Evolutionary conservation across 2,888 invertebrate genomes (phyloP).

Genomic region (Drosophila subsilvestris): DNA sequence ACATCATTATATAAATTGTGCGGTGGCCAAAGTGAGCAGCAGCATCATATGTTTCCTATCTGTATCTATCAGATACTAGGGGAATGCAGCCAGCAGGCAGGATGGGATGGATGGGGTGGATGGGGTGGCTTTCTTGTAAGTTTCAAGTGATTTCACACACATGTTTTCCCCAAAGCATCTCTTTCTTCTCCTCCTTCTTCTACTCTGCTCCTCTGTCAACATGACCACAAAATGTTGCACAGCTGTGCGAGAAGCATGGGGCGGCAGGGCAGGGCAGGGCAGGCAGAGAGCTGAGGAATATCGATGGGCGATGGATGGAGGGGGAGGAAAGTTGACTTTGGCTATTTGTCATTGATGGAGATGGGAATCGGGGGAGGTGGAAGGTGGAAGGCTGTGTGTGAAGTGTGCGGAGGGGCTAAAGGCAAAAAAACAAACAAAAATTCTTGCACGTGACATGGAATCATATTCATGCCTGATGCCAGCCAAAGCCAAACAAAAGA

Average conservation of each 20-base stretch:
- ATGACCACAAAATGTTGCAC: conserved; percentile 76
- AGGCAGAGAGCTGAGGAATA: conserved; percentile 17
- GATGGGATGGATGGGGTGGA: not conserved
- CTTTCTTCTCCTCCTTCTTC: not conserved
- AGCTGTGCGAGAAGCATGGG: conserved; percentile 57
- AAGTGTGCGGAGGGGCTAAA: not conserved
- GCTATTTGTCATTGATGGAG: conserved; percentile 67
- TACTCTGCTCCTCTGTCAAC: conserved; percentile 42
- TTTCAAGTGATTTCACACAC: conserved; percentile 77
- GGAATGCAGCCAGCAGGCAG: conserved; percentile 19
- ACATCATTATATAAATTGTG: conserved; percentile 80
- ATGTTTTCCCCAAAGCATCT: conserved; percentile 59
- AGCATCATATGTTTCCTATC: conserved; percentile 77
- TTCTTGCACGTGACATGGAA: conserved; percentile 37
- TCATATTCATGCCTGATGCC: conserved; percentile 34
- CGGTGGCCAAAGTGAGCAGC: conserved; percentile 45
- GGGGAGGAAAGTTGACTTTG: conserved; percentile 46
- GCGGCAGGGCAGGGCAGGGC: conserved; percentile 15
- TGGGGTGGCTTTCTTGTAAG: conserved; percentile 27
- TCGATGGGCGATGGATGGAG: not conserved
- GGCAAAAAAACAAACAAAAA: conserved; percentile 35
- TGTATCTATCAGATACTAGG: conserved; percentile 64
- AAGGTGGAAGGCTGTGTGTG: not conserved
- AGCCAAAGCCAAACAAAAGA: conserved; percentile 6
- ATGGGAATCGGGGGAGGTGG: conserved; percentile 32